Conservation (phyloP, 2,797 vertebrate genomes). For the Decapterus maruadsi region DNA sequence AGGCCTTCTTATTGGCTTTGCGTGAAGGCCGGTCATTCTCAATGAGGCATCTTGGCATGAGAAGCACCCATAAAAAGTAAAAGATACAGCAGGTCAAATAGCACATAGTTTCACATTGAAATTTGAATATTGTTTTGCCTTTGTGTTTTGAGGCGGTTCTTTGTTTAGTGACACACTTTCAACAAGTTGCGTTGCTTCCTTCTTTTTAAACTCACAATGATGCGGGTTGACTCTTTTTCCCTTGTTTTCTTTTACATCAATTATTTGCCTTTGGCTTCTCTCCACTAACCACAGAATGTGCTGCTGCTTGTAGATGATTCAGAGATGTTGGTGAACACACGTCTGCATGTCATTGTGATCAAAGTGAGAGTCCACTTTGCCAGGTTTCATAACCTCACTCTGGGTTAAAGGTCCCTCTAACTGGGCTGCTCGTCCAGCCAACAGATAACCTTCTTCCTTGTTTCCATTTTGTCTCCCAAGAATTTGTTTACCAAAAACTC, state of each 20-base stretch:
- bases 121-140: conserved; percentile 33
- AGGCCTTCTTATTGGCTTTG: conserved; percentile 28
- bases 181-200: conserved; percentile 21
- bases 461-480: conserved; percentile 12
- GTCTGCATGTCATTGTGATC: conserved; percentile 39
- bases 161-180: conserved; percentile 51
- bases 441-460: conserved; percentile 50
- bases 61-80: conserved; percentile 22
- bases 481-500: conserved; percentile 1
- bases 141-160: conserved; percentile 34
- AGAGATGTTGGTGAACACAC: conserved; percentile 36
- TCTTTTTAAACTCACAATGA: conserved; percentile 19
- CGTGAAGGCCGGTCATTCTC: conserved; percentile 8
- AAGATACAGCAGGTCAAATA: conserved; percentile 8
- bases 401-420: conserved; percentile 59
- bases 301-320: conserved; percentile 27
- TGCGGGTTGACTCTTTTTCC: conserved; percentile 31
- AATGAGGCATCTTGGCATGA: conserved; percentile 1
- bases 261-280: conserved; percentile 65
- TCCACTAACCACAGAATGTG: conserved; percentile 36
- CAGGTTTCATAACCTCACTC: conserved; percentile 41
- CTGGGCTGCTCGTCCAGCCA: conserved; percentile 36
- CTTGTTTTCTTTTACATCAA: conserved; percentile 73
- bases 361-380: conserved; percentile 37
- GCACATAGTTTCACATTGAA: neutral